A percentile compares a stretch with the other conserved stretches of the same genome.
Conservation (phyloP, 2,888 invertebrate species). For the Globia sparganii region DNA sequence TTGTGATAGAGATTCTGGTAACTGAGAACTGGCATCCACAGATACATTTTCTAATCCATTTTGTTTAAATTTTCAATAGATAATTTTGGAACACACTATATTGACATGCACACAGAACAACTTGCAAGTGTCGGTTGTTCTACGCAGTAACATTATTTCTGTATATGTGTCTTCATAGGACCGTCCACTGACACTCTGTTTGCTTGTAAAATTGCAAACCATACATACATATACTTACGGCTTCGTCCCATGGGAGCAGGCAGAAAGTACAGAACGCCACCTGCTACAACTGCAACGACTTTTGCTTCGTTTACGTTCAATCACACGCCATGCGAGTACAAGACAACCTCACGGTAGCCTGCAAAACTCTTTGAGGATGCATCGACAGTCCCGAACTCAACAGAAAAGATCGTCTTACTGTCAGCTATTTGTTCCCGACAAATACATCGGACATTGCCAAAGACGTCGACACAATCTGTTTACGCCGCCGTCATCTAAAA, state of each 20-base stretch:
- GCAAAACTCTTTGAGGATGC: no score
- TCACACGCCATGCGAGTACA: no score
- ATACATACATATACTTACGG: background rate
- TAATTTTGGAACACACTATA: background rate
- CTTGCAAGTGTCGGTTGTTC: background rate
- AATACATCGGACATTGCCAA: no score
- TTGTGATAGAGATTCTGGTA: no score
- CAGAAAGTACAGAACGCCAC: background rate
- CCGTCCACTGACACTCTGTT: background rate
- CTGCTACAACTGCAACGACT: background rate
- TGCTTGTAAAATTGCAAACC: background rate
- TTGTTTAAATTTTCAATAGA: background rate
- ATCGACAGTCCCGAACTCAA: no score
- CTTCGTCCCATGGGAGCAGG: background rate
- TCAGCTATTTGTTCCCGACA: no score
- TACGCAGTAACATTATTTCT: background rate
- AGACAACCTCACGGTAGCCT: no score
- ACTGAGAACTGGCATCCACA: background rate
- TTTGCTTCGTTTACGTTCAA: background rate
- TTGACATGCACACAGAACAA: background rate
- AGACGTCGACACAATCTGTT: no score
- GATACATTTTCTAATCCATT: background rate
- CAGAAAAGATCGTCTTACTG: no score
- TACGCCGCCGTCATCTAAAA: no score
- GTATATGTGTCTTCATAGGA: background rate